Evolutionary conservation across 2,888 invertebrate genomes (phyloP), one percentile per base, ranked within the genome.

Genomic region (Nysson spinosus): DNA sequence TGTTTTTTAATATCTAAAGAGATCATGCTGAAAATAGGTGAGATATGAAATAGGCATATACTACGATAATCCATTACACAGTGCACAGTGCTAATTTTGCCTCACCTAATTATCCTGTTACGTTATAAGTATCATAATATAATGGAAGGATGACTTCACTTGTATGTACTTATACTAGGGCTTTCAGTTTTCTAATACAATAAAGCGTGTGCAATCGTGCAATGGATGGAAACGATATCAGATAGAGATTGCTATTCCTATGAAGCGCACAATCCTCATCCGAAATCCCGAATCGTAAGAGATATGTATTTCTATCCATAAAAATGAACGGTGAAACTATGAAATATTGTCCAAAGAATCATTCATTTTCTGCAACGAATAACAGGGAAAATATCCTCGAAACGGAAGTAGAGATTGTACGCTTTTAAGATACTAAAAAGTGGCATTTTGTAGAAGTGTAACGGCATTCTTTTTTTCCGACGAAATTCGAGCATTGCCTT

Each of bases 401-500:
- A n/a, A n/a, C n/a, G n/a, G 47, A 35, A 42, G 6, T 14, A 12
- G 30, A 35, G 17, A 39, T 14, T 44, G 51, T 57, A 34, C 43
- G 43, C 32, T 43, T 3, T 46, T n/a, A n/a, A 51, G 47, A 63
- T 51, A 57, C 63, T 47, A 35, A 28, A 49, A 51, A 47, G 56
- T 47, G 56, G 47, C 57, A 46, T 44, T 66, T 51, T 47, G 46
- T 12, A 55, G 32, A 20, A 14, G 66, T 63, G 47, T 46, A 43
- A 43, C 44, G 11, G 17, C 34, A 39, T 50, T 28, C 26, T 22
- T 42, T 14, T 6, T 16, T 24, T 32, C n/a, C 50, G 19, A 52
- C 44, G 54, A 67, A 67, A 67, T 67, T 67, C 67, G 67, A 64
- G 67, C 64, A 67, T 58, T 54, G 58, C 57, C 64, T 63, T 63